Evolutionary conservation across 2,797 vertebrate genomes (phyloP).

Genomic region (Malacoctenus gilli): DNA sequence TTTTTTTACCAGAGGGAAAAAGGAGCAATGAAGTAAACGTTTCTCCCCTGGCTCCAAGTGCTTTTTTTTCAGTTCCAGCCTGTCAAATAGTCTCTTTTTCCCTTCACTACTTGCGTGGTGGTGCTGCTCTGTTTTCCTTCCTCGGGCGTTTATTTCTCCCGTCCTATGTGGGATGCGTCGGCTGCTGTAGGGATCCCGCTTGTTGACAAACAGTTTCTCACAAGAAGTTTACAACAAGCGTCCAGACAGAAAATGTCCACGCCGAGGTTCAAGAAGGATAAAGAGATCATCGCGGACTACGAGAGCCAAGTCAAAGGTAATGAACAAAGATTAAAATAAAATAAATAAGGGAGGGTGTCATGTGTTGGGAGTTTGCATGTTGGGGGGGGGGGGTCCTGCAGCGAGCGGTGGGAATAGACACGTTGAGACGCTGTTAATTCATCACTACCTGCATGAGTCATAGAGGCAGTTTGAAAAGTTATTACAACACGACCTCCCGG

Average conservation of each 20-base stretch:
- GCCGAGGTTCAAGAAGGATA: slow-evolving; percentile 97
- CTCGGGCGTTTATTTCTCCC: slow-evolving; percentile 2
- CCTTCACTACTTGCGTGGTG: not conserved
- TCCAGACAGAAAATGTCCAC: slow-evolving; percentile 87
- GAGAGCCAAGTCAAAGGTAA: slow-evolving; percentile 99
- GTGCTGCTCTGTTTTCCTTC: not conserved
- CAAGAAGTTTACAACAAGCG: slow-evolving; percentile 61
- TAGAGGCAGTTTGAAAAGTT: slow-evolving; percentile 6
- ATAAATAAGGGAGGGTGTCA: slow-evolving; percentile 26
- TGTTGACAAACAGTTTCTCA: slow-evolving; percentile 63
- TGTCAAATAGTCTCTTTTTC: slow-evolving; percentile 1
- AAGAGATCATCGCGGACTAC: slow-evolving; percentile 97
- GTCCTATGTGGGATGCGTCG: slow-evolving; percentile 62
- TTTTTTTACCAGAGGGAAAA: slow-evolving; percentile 31
- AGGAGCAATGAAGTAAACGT: slow-evolving; percentile 55
- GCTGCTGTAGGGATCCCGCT: slow-evolving; percentile 61
- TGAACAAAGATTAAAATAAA: not conserved
- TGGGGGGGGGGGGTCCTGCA: not conserved
- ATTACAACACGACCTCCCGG: not conserved
- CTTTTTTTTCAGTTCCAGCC: slow-evolving; percentile 25
- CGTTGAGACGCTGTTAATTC: slow-evolving; percentile 26
- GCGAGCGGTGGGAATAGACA: slow-evolving; percentile 7
- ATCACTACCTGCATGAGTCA: slow-evolving; percentile 52
- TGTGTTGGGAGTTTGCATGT: slow-evolving; percentile 7
- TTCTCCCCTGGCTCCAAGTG: slow-evolving; percentile 3